phyloP scores from a whole-genome alignment of 2,113 vertebrate genomes.

The Rhynchomys soricoides region DNA sequence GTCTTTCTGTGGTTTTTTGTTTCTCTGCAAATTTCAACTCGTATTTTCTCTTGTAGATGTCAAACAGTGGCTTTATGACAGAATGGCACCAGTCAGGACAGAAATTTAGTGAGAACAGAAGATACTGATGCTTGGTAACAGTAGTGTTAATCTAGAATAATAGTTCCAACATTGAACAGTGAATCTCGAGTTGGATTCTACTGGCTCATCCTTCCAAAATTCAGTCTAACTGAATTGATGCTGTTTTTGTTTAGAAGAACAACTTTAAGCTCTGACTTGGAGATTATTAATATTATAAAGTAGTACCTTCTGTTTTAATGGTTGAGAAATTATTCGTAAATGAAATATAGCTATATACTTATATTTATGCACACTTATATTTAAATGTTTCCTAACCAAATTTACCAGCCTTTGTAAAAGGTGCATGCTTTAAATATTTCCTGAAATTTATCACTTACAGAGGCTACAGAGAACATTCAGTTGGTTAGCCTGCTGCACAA shows the following conservation, averaged over 20 bases:
- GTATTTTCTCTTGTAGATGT: background rate
- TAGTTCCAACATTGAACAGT: constrained; percentile 3
- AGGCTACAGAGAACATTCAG: no score
- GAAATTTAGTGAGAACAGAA: constrained; percentile 41
- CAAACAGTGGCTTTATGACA: constrained; percentile 43
- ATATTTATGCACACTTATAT: background rate
- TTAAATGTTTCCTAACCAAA: constrained; percentile 9
- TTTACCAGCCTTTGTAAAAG: constrained; percentile 5
- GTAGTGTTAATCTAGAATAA: background rate
- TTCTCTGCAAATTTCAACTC: background rate
- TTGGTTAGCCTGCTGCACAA: background rate
- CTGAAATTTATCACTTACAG: background rate
- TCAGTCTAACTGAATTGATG: background rate
- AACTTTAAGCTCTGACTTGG: background rate
- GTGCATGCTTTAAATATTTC: background rate
- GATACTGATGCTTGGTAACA: background rate
- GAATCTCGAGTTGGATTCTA: constrained; percentile 11
- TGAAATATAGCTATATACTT: constrained; percentile 3
- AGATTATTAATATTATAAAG: constrained; percentile 22
- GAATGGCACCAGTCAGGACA: background rate
- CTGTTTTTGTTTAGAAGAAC: background rate
- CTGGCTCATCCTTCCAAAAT: background rate
- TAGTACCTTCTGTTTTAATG: constrained; percentile 20
- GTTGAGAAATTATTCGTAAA: constrained; percentile 26
- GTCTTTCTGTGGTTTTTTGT: background rate